Conservation (phyloP, 2,113 vertebrate genomes). For the Empidonax alnorum region DNA sequence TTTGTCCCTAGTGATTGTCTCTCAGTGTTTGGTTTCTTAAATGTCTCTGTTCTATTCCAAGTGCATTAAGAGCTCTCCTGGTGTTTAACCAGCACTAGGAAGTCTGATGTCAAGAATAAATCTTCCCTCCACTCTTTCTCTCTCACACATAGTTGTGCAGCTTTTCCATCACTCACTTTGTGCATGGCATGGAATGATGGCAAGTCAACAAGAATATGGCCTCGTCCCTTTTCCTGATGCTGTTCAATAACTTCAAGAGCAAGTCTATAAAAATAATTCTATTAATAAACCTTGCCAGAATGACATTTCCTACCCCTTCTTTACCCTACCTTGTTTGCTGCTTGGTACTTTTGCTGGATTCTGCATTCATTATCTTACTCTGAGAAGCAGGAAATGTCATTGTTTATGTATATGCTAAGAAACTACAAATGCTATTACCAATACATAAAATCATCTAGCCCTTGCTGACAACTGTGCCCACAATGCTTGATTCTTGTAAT, state of each 20-base stretch:
- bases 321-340: neutral
- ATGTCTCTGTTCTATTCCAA: neutral
- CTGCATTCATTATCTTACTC: neutral
- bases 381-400: neutral
- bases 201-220: neutral
- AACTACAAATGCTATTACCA: neutral
- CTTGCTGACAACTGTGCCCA: neutral
- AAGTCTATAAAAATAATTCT: neutral
- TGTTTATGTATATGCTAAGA: neutral
- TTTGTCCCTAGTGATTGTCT: neutral
- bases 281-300: neutral
- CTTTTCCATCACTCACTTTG: neutral
- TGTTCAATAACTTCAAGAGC: neutral
- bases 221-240: neutral
- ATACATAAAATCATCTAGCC: neutral
- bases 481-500: neutral
- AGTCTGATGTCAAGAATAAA: neutral
- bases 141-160: neutral
- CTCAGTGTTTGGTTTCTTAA: neutral
- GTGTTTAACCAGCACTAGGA: neutral
- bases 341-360: neutral
- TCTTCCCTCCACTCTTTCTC: neutral
- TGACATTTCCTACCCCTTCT: neutral
- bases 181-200: neutral
- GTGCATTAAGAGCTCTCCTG: neutral